Percentiles rank a stretch among this genome's conserved stretches.
Conservation (phyloP, 2,888 invertebrate species). For the Dexiosoma caninum region DNA sequence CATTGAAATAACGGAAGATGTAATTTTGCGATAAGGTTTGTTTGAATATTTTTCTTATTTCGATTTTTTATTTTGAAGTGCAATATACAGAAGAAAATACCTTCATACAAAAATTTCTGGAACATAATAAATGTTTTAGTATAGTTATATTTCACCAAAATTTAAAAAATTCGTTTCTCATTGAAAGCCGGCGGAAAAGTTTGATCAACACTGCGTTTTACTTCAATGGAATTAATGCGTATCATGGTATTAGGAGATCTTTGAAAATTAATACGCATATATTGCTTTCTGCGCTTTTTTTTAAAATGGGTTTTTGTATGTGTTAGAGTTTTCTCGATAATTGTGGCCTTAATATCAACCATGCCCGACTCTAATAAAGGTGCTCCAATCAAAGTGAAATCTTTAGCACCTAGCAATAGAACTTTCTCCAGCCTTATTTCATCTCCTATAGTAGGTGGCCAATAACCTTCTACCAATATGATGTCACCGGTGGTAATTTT, state of each 20-base stretch:
- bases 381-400: constrained; percentile 89
- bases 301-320: constrained; percentile 88
- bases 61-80: constrained; percentile 5
- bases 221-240: constrained; percentile 85
- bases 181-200: constrained; percentile 21
- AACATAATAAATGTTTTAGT: constrained; percentile 45
- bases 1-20: neutral
- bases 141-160: constrained; percentile 24
- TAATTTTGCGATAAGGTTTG: neutral
- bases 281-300: constrained; percentile 88
- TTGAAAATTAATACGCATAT: constrained; percentile 84
- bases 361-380: constrained; percentile 87
- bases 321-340: constrained; percentile 89
- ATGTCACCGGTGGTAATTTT: constrained; percentile 92
- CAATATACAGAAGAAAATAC: neutral
- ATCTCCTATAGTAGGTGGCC: constrained; percentile 90
- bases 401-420: constrained; percentile 85
- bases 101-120: constrained; percentile 20
- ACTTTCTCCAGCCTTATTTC: constrained; percentile 90
- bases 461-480: constrained; percentile 88
- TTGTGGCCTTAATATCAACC: constrained; percentile 87
- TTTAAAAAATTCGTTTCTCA: constrained; percentile 63
- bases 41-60: neutral
- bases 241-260: constrained; percentile 85
- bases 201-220: constrained; percentile 78